Evolutionary conservation across 2,888 invertebrate species (phyloP).

Genomic region (Sclerodermus sp.): DNA sequence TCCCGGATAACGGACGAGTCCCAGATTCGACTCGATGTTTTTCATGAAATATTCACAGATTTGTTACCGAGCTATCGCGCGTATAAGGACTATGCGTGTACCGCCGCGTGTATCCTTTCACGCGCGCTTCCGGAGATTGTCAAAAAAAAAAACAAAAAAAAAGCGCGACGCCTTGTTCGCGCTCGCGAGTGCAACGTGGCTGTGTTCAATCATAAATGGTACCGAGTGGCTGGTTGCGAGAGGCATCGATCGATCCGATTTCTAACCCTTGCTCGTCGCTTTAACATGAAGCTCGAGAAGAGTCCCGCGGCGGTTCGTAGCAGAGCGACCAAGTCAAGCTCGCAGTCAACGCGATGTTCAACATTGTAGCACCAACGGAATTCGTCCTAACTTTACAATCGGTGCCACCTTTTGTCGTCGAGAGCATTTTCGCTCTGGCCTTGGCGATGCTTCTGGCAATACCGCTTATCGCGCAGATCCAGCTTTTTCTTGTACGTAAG

Average conservation of each 20-base stretch:
- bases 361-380: conserved; percentile 32
- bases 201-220: conserved; percentile 24
- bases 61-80: no score
- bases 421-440: conserved; percentile 40
- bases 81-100: no score
- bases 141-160: conserved; percentile 11
- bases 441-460: conserved; percentile 41
- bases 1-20: no score
- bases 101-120: no score
- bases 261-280: conserved; percentile 1
- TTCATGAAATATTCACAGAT: no score
- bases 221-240: conserved; percentile 12
- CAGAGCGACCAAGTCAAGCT: background rate
- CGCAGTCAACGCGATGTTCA: conserved; percentile 33
- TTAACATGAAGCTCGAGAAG: background rate
- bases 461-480: conserved; percentile 40
- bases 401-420: conserved; percentile 42
- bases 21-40: no score
- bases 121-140: no score
- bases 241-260: conserved; percentile 26
- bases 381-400: conserved; percentile 43
- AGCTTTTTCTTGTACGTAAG: conserved; percentile 39
- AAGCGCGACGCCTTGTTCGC: conserved; percentile 4
- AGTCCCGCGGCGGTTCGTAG: background rate
- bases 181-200: background rate